Conservation (phyloP, 2,888 invertebrate species). For the Heliconius erato region DNA sequence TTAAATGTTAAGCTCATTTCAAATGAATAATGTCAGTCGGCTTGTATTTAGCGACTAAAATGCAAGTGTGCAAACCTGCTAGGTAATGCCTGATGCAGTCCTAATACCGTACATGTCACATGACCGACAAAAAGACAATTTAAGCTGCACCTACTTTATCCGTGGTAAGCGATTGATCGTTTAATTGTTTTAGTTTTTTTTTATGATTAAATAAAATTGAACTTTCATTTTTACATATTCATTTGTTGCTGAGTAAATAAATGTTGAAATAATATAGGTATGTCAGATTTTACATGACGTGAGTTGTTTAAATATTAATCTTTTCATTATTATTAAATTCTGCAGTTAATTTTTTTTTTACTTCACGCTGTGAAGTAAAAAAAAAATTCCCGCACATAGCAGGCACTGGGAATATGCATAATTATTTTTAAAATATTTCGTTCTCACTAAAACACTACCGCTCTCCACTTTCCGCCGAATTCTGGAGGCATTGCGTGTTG, state of each 20-base stretch:
- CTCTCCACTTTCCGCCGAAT: no score
- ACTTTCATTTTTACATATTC: background rate
- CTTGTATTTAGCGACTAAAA: slow-evolving; percentile 1
- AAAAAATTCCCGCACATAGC: no score
- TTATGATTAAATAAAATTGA: background rate
- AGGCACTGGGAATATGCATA: no score
- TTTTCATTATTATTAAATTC: background rate
- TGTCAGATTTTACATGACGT: background rate
- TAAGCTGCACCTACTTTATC: background rate
- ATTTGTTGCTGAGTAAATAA: background rate
- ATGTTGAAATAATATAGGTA: background rate
- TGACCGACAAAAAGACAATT: background rate
- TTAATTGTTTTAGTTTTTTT: background rate
- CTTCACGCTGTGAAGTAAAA: no score
- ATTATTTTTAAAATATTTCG: no score
- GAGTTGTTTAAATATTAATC: no score
- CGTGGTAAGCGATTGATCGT: background rate
- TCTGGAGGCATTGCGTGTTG: no score
- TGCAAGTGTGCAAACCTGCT: slow-evolving; percentile 22
- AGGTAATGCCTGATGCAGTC: slow-evolving; percentile 26
- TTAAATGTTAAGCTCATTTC: slow-evolving; percentile 23
- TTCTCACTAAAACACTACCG: no score
- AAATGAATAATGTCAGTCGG: slow-evolving; percentile 3
- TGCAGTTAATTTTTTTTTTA: background rate
- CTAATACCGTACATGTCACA: background rate